Percentiles rank a stretch among this genome's conserved stretches.
phyloP scores from a whole-genome alignment of 2,797 vertebrate genomes.

The Corythornis leucogaster region DNA sequence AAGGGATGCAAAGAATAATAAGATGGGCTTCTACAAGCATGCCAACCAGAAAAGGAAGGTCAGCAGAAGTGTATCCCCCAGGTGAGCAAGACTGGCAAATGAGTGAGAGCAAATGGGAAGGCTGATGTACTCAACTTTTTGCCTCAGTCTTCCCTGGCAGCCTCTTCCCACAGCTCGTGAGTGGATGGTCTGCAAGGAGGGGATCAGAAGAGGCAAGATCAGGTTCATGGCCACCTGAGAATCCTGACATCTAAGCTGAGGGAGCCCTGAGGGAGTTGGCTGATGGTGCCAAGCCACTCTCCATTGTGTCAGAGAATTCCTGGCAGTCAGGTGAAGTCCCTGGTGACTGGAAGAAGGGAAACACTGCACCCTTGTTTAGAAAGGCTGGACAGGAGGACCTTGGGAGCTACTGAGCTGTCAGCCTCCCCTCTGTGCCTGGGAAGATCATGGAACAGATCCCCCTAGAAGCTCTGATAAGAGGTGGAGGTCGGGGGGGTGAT shows the following conservation, averaged over 20 bases:
- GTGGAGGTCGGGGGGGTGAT: not conserved
- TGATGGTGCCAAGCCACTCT: not conserved
- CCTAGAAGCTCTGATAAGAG: not conserved
- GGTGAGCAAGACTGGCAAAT: not conserved
- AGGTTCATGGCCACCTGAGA: not conserved
- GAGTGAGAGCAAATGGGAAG: not conserved
- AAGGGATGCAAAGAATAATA: not conserved
- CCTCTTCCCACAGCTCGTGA: not conserved
- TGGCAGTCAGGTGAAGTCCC: not conserved
- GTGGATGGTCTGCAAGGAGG: not conserved
- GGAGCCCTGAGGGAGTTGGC: not conserved
- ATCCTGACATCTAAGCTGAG: not conserved
- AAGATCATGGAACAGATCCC: not conserved
- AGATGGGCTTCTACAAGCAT: not conserved
- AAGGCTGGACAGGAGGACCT: not conserved
- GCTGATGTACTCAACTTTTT: not conserved
- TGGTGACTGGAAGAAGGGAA: not conserved
- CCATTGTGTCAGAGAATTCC: not conserved
- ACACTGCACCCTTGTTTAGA: not conserved
- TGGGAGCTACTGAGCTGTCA: not conserved
- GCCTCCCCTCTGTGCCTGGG: not conserved
- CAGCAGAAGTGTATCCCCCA: rapidly evolving
- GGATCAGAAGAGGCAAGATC: not conserved
- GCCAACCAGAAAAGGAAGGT: no score
- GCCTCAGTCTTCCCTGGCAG: not conserved